phyloP scores from a whole-genome alignment of 2,797 vertebrate genomes.

The Adelosebastes latens region DNA sequence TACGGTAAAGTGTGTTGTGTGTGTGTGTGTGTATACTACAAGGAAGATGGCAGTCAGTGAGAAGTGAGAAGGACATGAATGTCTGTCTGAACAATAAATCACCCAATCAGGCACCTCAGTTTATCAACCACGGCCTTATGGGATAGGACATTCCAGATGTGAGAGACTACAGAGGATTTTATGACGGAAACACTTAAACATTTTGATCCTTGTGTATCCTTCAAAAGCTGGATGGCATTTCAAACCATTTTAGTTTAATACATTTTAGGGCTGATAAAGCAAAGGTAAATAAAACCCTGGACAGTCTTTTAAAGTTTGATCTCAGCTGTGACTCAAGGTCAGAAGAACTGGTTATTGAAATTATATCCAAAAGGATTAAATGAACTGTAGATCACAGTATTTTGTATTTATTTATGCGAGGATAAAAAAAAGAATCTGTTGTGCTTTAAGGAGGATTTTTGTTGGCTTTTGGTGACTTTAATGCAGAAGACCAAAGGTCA shows the following conservation, averaged over 20 bases:
- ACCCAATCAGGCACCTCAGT: conserved; percentile 53
- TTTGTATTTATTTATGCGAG: background rate
- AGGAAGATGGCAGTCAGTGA: conserved; percentile 37
- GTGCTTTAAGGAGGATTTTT: background rate
- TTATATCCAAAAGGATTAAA: background rate
- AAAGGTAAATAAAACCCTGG: background rate
- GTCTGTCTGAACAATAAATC: conserved; percentile 55
- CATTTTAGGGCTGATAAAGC: background rate
- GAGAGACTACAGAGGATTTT: conserved; percentile 29
- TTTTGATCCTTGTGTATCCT: conserved; percentile 36
- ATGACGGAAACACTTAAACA: conserved; percentile 16
- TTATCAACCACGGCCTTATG: conserved; percentile 44
- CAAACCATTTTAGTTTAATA: background rate
- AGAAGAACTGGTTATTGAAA: background rate
- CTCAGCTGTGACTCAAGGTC: background rate
- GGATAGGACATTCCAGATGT: conserved; percentile 43
- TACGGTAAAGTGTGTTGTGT: conserved; percentile 47
- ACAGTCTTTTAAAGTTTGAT: background rate
- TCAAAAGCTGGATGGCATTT: conserved; percentile 27
- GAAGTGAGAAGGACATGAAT: conserved; percentile 53
- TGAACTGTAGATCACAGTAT: background rate
- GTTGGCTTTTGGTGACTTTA: background rate
- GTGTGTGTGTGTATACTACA: conserved; percentile 13
- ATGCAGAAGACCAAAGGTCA: background rate
- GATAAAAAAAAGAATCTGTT: background rate